Conservation (phyloP, 2,888 invertebrate genomes). For the Chironomus tentans region DNA sequence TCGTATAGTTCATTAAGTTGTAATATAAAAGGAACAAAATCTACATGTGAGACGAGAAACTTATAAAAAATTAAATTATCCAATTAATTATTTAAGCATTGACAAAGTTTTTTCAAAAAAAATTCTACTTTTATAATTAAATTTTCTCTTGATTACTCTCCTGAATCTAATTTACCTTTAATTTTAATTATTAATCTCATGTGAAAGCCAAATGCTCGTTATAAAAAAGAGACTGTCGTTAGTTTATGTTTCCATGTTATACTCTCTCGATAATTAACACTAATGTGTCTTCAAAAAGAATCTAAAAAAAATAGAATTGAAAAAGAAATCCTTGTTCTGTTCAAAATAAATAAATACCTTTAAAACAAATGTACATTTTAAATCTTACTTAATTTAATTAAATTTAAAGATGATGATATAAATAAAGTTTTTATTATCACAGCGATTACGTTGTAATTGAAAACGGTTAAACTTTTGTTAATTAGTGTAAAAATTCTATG, state of each 20-base stretch:
- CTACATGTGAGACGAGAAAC: too few species aligned
- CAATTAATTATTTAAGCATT: not conserved
- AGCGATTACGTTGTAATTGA: too few species aligned
- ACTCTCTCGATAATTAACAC: not conserved
- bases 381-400: too few species aligned
- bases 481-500: too few species aligned
- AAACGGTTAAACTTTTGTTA: too few species aligned
- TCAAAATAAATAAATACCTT: not conserved
- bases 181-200: not conserved
- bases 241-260: not conserved
- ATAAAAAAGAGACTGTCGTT: not conserved
- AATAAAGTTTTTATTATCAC: too few species aligned
- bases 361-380: too few species aligned
- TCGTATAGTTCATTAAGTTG: too few species aligned
- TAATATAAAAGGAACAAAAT: too few species aligned
- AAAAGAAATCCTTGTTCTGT: not conserved
- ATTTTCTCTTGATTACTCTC: not conserved
- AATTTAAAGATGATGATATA: too few species aligned
- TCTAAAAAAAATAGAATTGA: not conserved
- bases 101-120: not conserved
- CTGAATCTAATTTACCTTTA: not conserved
- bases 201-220: not conserved
- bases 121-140: not conserved
- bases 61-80: too few species aligned
- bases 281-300: conserved; percentile 1